These are phyloP conservation scores for Crossocerus cetratus DNA, from an alignment of 2,888 invertebrate genomes.

Conservation along the genomic window DNA sequence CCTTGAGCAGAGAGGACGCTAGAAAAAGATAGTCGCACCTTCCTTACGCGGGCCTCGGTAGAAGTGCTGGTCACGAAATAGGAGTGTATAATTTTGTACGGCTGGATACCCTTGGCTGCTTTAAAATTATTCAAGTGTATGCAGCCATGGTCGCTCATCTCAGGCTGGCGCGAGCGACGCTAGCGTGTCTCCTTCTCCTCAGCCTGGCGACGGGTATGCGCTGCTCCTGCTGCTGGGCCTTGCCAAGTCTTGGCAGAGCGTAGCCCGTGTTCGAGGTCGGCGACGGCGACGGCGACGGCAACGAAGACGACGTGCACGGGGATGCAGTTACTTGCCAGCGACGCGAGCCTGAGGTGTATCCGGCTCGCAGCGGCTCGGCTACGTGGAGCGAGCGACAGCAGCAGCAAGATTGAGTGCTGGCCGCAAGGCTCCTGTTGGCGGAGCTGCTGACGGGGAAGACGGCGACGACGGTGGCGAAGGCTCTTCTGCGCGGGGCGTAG, in stretches of 20 bases:
- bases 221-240: constrained; percentile 27
- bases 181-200: constrained; percentile 40
- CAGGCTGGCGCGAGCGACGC: constrained; percentile 61
- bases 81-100: constrained; percentile 89
- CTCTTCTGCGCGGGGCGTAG: constrained; percentile 64
- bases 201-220: constrained; percentile 22
- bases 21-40: constrained; percentile 80
- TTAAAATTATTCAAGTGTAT: constrained; percentile 89
- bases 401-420: too few relatives aligned
- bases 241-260: constrained; percentile 50
- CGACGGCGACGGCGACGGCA: constrained; percentile 59
- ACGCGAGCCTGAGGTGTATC: background rate
- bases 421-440: constrained; percentile 19
- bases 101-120: constrained; percentile 85
- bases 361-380: constrained; percentile 33
- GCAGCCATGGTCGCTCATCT: constrained; percentile 86
- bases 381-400: constrained; percentile 38
- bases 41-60: constrained; percentile 87
- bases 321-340: background rate
- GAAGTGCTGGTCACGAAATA: constrained; percentile 91
- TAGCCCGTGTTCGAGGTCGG: constrained; percentile 61
- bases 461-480: constrained; percentile 22
- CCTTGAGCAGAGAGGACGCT: constrained; percentile 34
- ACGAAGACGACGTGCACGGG: constrained; percentile 60
- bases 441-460: constrained; percentile 22